Conservation (phyloP, 2,888 invertebrate genomes). For the Amblyteles armatorius region DNA sequence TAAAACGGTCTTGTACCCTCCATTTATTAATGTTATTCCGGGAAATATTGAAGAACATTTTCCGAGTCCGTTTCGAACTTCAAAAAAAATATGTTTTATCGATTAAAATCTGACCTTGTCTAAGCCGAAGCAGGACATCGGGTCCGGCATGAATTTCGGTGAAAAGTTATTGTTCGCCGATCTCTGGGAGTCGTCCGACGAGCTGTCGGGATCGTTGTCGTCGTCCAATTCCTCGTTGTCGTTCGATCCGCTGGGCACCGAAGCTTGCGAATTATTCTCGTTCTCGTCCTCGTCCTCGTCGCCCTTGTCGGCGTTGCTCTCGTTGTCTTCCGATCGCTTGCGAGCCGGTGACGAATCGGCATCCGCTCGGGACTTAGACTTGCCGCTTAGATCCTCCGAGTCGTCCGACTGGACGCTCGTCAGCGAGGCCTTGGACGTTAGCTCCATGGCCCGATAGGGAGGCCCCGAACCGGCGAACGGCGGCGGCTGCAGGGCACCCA, state of each 20-base stretch:
- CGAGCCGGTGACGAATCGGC: slow-evolving; percentile 8
- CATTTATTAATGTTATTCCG: background rate
- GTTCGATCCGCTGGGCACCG: slow-evolving; percentile 75
- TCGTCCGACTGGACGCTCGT: slow-evolving; percentile 42
- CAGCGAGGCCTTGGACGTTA: slow-evolving; percentile 74
- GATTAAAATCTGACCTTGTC: slow-evolving; percentile 77
- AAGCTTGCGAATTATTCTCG: slow-evolving; percentile 76
- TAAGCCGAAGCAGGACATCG: slow-evolving; percentile 79
- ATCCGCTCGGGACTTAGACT: slow-evolving; percentile 58
- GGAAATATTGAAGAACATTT: background rate
- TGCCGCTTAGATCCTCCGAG: slow-evolving; percentile 61
- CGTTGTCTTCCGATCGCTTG: slow-evolving; percentile 76
- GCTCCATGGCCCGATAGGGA: slow-evolving; percentile 80
- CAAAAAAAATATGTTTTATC: background rate
- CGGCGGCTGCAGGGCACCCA: slow-evolving; percentile 78
- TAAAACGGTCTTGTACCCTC: background rate
- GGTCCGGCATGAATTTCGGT: slow-evolving; percentile 76
- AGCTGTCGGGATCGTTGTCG: slow-evolving; percentile 79
- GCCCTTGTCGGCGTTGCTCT: slow-evolving; percentile 78
- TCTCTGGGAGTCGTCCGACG: slow-evolving; percentile 79
- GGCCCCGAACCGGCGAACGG: slow-evolving; percentile 72
- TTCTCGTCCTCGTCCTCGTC: slow-evolving; percentile 75
- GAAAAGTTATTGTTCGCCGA: slow-evolving; percentile 80
- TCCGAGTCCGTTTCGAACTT: background rate
- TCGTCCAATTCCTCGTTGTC: slow-evolving; percentile 80